Base-by-base conservation (phyloP, 2,888 invertebrate genomes). In the Copidosoma aretas region DNA sequence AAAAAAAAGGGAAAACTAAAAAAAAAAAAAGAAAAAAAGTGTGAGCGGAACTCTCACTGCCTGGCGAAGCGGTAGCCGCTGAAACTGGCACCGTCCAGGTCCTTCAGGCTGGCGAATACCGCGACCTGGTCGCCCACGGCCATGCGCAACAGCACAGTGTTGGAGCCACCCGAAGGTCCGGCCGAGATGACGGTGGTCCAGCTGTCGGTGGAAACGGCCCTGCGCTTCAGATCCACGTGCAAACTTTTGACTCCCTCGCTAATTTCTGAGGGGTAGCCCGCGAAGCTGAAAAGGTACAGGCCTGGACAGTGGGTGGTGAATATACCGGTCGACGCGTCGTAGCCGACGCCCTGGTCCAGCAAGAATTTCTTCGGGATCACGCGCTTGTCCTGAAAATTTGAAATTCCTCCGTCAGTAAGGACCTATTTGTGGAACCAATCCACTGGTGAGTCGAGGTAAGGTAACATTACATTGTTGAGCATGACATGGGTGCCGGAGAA, bases 301-400 rank as follows among this genome's bases (percentile, higher is more conserved):
- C 85, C 86, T 5, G 86, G 84, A 73, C 85, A 86, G 71, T 84
- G 82, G 14, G 83, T 83, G 49, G 84, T 85, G 76, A 86, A 86
- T 58, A 83, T 82, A 39, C 85, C 85, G 8, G 84, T 83, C 67
- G 84, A 80, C 2, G 81, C 78, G 61, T 80, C 80, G 76, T 85
- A 86, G 51, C 85, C 85, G 66, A 85, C 84, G 60, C 84, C 84
- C 72, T 84, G 82, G 77, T 86, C 84, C 25, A 84, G 80, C 64
- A 84, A 76, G 1, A 83, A 82, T 66, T 80, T 76, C 12, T 76
- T 64, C 24, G 80, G 74, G 5, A 80, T 67, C 12, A 79, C 63
- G 60, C 69, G 77, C 22, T 65, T 73, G 70, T 79, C 78, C 79
- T 80, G 58, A 17, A 46, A 46, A 15, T 46, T 14, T 12, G 12